Evolutionary conservation across 2,888 invertebrate species (phyloP).

Genomic region (Lasioglossum vierecki): DNA sequence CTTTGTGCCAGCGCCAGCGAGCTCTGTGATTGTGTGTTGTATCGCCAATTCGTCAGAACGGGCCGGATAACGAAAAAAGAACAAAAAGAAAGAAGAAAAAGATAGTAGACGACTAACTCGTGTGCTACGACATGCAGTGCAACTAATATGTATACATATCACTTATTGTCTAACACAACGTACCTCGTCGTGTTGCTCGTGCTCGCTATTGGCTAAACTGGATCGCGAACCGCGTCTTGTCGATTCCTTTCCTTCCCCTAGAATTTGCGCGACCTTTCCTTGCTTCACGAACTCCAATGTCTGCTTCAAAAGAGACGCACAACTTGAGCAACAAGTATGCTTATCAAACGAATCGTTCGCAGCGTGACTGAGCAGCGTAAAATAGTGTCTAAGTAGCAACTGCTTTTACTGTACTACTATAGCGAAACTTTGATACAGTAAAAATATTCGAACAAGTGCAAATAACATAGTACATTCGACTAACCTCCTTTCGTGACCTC

Average conservation of each 20-base stretch:
- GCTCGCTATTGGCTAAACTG: conserved; percentile 88
- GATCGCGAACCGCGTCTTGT: conserved; percentile 90
- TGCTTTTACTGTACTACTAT: conserved; percentile 19
- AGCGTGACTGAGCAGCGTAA: background rate
- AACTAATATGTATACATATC: conserved; percentile 56
- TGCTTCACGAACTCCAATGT: conserved; percentile 97
- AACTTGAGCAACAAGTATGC: conserved; percentile 17
- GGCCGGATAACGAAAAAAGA: conserved; percentile 83
- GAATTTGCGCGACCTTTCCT: conserved; percentile 91
- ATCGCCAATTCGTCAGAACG: conserved; percentile 79
- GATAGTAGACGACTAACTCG: conserved; percentile 82
- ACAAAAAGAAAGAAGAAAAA: conserved; percentile 82
- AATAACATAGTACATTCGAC: conserved; percentile 40
- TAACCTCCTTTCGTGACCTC: conserved; percentile 97
- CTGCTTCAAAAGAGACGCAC: conserved; percentile 83
- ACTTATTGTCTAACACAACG: conserved; percentile 83
- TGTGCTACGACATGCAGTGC: conserved; percentile 78
- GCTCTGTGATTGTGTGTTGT: conserved; percentile 84
- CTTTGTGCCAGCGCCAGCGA: conserved; percentile 87
- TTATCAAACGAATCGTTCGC: background rate
- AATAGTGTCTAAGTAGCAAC: background rate
- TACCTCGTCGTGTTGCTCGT: conserved; percentile 92
- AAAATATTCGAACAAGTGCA: background rate
- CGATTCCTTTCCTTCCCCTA: conserved; percentile 88
- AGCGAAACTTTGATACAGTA: background rate